Conservation (phyloP, 2,888 invertebrate species). For the Unio delphinus region DNA sequence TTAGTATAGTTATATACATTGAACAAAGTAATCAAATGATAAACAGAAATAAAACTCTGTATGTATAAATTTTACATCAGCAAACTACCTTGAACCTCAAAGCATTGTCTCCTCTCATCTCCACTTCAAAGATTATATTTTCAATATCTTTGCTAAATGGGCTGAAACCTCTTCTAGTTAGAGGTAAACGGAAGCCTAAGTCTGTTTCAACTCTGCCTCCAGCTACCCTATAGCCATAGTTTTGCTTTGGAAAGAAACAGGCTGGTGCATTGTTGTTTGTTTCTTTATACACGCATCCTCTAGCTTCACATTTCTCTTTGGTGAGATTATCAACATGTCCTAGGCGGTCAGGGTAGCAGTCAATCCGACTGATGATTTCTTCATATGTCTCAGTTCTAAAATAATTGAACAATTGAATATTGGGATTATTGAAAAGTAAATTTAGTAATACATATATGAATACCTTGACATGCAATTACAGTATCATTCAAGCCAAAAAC, state of each 20-base stretch:
- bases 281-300: constrained; percentile 42
- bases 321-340: constrained; percentile 42
- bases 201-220: constrained; percentile 21
- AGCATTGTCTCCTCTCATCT: constrained; percentile 34
- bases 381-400: too few relatives aligned
- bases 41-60: background rate
- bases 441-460: too few relatives aligned
- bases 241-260: constrained; percentile 33
- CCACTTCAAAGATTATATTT: constrained; percentile 37
- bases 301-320: constrained; percentile 31
- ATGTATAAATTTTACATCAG: constrained; percentile 2
- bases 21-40: background rate
- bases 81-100: constrained; percentile 45
- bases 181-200: constrained; percentile 27
- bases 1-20: background rate
- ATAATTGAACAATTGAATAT: too few relatives aligned
- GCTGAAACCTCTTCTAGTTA: constrained; percentile 28
- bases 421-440: too few relatives aligned
- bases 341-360: constrained; percentile 51
- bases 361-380: constrained; percentile 19
- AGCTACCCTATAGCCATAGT: constrained; percentile 42
- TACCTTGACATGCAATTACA: too few relatives aligned
- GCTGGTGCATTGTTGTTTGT: constrained; percentile 27
- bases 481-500: too few relatives aligned
- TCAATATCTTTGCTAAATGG: constrained; percentile 29